Evolutionary conservation across 2,888 invertebrate genomes (phyloP).

Genomic region (Pomacea canaliculata): DNA sequence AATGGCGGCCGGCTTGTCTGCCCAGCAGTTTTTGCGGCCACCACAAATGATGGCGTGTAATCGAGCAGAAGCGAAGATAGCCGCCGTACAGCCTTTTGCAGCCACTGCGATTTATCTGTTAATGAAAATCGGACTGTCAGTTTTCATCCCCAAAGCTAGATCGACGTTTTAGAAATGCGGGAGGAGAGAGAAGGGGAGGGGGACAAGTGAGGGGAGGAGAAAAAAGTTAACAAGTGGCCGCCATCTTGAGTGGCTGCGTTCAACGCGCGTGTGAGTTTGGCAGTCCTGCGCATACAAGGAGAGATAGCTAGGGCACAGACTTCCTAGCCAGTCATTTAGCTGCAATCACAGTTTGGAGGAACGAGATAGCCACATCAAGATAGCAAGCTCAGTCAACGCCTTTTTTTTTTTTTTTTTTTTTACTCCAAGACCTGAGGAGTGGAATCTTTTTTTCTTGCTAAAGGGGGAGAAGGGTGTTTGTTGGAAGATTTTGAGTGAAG

Average conservation of each 20-base stretch:
- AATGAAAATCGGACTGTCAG: slow-evolving; percentile 27
- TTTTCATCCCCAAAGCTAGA: slow-evolving; percentile 13
- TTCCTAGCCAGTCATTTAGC: slow-evolving; percentile 9
- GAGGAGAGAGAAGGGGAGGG: neutral
- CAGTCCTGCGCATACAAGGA: slow-evolving; percentile 12
- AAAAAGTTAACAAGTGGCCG: slow-evolving; percentile 11
- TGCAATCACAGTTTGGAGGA: neutral
- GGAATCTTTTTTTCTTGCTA: neutral
- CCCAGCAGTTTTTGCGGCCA: slow-evolving; percentile 8
- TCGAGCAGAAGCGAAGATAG: slow-evolving; percentile 23
- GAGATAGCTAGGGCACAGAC: slow-evolving; percentile 9
- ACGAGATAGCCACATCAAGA: slow-evolving; percentile 11
- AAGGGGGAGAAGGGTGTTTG: neutral
- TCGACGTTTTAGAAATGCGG: neutral
- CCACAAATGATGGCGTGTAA: slow-evolving; percentile 25
- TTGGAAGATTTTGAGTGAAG: neutral
- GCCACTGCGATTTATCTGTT: slow-evolving; percentile 25
- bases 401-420: slow-evolving; percentile 5
- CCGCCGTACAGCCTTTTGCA: slow-evolving; percentile 22
- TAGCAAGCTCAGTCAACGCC: slow-evolving; percentile 9
- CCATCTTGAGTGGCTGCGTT: slow-evolving; percentile 12
- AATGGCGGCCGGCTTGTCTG: neutral
- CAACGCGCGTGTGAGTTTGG: slow-evolving; percentile 15
- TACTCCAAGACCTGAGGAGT: slow-evolving; percentile 2
- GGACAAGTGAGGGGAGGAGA: too few species aligned